Evolutionary conservation across 2,888 invertebrate species (phyloP).

Genomic region (Tenthredo scrophulariae): DNA sequence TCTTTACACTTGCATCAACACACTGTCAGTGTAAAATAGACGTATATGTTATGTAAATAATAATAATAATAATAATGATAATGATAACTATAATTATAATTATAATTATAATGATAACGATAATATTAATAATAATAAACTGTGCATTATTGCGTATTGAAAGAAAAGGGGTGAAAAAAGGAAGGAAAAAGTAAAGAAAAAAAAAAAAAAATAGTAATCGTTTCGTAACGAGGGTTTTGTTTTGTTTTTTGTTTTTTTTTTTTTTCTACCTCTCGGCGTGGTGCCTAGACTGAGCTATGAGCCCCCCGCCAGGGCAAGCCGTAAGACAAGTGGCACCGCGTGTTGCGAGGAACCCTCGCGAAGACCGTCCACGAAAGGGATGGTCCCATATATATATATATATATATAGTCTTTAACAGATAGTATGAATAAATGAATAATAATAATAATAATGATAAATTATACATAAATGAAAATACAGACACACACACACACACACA

Average conservation of each 20-base stretch:
- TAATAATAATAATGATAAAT: too few species aligned
- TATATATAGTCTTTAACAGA: slow-evolving; percentile 27
- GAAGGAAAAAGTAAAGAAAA: background rate
- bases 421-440: slow-evolving; percentile 26
- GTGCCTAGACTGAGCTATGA: slow-evolving; percentile 74
- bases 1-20: background rate
- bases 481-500: slow-evolving; percentile 6
- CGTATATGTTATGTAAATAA: slow-evolving; percentile 11
- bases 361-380: slow-evolving; percentile 69
- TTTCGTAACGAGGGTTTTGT: slow-evolving; percentile 3
- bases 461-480: slow-evolving; percentile 37
- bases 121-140: background rate
- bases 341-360: slow-evolving; percentile 53
- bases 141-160: slow-evolving; percentile 1
- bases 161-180: background rate
- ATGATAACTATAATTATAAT: background rate
- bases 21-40: background rate
- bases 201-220: background rate
- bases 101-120: background rate
- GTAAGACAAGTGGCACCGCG: slow-evolving; percentile 73
- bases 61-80: background rate
- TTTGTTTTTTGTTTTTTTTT: too few species aligned
- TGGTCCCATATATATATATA: slow-evolving; percentile 65
- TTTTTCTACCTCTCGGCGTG: slow-evolving; percentile 56
- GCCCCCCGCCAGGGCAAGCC: slow-evolving; percentile 63